Conservation (phyloP, 1,140 invertebrate genomes). For the Nautilus pompilius region DNA sequence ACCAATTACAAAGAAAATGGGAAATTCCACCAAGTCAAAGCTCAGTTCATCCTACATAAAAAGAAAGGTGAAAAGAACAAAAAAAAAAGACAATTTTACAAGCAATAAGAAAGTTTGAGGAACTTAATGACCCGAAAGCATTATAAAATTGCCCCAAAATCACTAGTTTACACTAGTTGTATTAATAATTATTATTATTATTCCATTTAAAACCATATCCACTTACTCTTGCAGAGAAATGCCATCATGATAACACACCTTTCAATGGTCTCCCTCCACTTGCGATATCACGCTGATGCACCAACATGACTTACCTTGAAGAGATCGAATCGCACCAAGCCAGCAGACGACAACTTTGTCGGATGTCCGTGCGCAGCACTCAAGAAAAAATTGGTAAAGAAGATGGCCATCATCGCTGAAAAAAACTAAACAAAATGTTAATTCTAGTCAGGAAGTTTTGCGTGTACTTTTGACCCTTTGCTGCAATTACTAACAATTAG, state of each 20-base stretch:
- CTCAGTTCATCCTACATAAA: slow-evolving; percentile 30
- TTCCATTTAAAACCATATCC: no score
- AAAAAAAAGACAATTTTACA: neutral
- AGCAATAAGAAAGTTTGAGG: no score
- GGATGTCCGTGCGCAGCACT: slow-evolving; percentile 86
- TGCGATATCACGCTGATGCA: no score
- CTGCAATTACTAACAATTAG: neutral
- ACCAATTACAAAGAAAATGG: slow-evolving; percentile 47
- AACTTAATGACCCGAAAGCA: no score
- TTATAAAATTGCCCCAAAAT: no score
- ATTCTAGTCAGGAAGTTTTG: no score
- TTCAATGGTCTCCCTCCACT: no score
- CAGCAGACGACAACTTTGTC: slow-evolving; percentile 71
- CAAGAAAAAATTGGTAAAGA: slow-evolving; percentile 87
- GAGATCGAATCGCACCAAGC: slow-evolving; percentile 93
- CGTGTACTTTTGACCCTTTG: no score
- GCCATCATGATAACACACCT: no score
- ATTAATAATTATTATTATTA: no score
- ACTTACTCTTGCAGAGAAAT: no score
- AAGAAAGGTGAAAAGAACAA: slow-evolving; percentile 23
- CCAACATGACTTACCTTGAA: slow-evolving; percentile 67
- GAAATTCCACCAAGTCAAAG: slow-evolving; percentile 49
- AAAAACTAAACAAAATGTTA: slow-evolving; percentile 70
- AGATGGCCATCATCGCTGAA: slow-evolving; percentile 91
- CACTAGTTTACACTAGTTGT: no score